A percentile compares a stretch with the other conserved stretches of the same genome.
These are phyloP conservation scores for Ruditapes philippinarum DNA, from an alignment of 1,140 invertebrate genomes.

Conservation along the genomic window DNA sequence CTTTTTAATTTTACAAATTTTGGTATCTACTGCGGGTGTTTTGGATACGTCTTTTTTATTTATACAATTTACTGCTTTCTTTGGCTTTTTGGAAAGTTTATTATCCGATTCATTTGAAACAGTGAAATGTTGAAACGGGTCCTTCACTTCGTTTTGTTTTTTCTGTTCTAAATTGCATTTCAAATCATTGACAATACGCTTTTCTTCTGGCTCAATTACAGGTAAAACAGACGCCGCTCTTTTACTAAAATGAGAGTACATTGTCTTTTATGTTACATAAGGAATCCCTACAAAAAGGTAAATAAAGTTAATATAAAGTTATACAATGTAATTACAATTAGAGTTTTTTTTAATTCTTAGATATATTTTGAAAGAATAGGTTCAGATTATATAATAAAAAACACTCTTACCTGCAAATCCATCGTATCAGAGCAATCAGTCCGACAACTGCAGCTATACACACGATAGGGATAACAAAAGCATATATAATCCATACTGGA, in stretches of 20 bases:
- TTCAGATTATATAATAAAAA: too few relatives aligned
- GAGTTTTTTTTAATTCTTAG: too few relatives aligned
- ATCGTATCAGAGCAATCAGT: background rate
- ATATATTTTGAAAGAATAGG: too few relatives aligned
- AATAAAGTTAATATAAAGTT: too few relatives aligned
- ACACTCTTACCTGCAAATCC: background rate
- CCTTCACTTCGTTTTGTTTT: background rate
- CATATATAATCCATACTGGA: slow-evolving; percentile 21
- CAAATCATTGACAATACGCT: background rate
- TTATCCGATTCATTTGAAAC: background rate
- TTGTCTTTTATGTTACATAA: too few relatives aligned
- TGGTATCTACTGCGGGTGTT: background rate
- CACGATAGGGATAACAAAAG: background rate
- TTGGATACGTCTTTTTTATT: background rate
- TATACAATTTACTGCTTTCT: background rate
- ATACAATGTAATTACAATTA: too few relatives aligned
- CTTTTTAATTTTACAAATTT: background rate
- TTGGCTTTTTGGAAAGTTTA: background rate
- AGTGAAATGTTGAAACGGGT: background rate
- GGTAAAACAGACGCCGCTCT: background rate
- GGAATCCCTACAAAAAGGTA: too few relatives aligned
- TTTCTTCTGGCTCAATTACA: background rate
- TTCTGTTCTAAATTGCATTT: too few relatives aligned
- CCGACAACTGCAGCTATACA: background rate
- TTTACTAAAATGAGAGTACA: too few relatives aligned